Base-by-base conservation (phyloP, 1,140 invertebrate species). In the Drosophila littoralis region DNA sequence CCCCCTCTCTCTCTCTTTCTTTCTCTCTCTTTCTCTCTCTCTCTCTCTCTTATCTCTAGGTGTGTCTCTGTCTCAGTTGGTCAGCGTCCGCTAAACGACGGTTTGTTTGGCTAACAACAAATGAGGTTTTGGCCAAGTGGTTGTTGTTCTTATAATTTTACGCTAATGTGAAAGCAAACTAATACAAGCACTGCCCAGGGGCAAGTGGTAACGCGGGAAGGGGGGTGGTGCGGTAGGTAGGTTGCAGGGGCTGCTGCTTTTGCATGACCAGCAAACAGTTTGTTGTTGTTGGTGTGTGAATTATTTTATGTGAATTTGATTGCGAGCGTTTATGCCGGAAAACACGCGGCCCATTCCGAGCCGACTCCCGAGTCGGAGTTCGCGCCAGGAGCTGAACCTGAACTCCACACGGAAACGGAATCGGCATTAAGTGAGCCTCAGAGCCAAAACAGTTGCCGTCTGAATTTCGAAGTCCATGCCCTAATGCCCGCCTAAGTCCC, bases 251-350 rank as follows among this genome's bases (percentile, higher is more conserved):
- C 22, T 28, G 22, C 22, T 59, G 33, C 45, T 70, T 63, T 75
- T 71, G 73, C 83, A 88, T 86, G 66, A 80, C 83, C 83, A 88
- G 50, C 75, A 86, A 86, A 86, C 83, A 71, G 82, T 77, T 88
- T 86, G 79, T 66, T 79, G 66, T 43, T 61, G 51, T 55, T 75
- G 55, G 15, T 85, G 84, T 89, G 84, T 88, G 84, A 88, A 89
- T 72, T 88, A 88, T 88, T 88, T 88, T 80, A 88, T 84, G 83
- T 84, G 78, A 82, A 89, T 88, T 88, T 88, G 83, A 88, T 88
- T 84, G 83, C 74, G 48, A 84, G 80, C 84, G 84, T 89, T 88
- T 88, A 88, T 86, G 79, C 79, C 82, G 82, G 82, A 86, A 86
- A 86, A 83, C 73, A 78, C 66, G 55, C 82, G 64, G 54, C 70